Conservation (phyloP, 2,113 vertebrate genomes). For the Sphaerodactylus townsendi region DNA sequence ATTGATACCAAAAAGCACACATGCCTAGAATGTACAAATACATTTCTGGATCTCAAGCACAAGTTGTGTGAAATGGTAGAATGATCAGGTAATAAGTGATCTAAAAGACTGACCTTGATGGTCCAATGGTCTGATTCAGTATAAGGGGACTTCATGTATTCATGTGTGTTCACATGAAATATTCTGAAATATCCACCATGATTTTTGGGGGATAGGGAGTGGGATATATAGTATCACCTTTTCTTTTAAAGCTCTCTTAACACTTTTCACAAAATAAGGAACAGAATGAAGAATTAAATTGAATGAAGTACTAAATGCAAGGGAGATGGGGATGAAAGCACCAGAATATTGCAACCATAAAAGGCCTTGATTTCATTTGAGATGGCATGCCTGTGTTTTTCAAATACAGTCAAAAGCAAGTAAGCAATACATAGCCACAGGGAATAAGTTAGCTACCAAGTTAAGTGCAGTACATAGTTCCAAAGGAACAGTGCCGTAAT, state of each 20-base stretch:
- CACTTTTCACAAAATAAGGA: not conserved
- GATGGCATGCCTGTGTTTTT: not conserved
- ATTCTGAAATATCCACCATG: too few species aligned
- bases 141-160: too few species aligned
- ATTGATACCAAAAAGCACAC: not conserved
- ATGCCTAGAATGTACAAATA: too few species aligned
- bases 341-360: not conserved
- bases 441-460: not conserved
- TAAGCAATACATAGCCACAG: not conserved
- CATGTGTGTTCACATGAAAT: too few species aligned
- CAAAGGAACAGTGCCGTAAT: not conserved
- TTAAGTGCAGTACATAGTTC: not conserved
- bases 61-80: too few species aligned
- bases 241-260: not conserved
- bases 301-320: not conserved
- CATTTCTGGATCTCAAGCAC: too few species aligned
- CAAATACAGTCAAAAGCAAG: not conserved
- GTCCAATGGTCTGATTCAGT: too few species aligned
- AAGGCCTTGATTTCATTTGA: not conserved
- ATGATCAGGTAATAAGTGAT: too few species aligned
- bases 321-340: not conserved
- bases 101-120: too few species aligned
- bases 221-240: not conserved
- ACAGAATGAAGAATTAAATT: not conserved
- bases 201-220: not conserved